These are phyloP conservation scores for Phodopus roborovskii DNA, from an alignment of 2,113 vertebrate species.

Conservation along the genomic window DNA sequence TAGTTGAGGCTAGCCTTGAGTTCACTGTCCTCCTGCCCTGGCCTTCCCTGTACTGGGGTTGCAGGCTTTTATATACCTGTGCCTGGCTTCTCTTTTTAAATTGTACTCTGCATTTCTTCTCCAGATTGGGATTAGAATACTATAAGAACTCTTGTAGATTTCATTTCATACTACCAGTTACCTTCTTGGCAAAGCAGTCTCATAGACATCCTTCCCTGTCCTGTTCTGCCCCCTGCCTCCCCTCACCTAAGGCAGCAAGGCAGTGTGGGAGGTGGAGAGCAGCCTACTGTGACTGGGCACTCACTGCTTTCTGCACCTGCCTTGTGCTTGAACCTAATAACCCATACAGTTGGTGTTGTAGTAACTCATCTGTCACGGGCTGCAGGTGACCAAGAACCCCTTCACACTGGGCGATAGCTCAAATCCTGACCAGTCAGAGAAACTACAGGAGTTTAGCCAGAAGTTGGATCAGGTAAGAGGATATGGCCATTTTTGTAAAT, in stretches of 20 bases:
- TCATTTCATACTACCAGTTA: constrained; percentile 9
- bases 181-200: background rate
- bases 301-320: background rate
- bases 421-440: constrained; percentile 77
- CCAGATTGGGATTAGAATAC: background rate
- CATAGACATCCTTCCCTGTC: background rate
- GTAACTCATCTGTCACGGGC: background rate
- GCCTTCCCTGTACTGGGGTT: background rate
- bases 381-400: constrained; percentile 93
- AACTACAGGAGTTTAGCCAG: constrained; percentile 89
- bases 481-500: background rate
- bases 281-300: background rate
- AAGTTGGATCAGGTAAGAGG: constrained; percentile 90
- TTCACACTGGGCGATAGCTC: constrained; percentile 94
- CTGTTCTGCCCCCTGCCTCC: background rate
- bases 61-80: background rate
- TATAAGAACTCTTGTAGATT: background rate
- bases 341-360: background rate
- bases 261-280: background rate
- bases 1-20: background rate
- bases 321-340: background rate
- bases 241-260: background rate
- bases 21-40: background rate
- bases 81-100: background rate
- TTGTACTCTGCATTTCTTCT: constrained; percentile 27